Conservation (phyloP, 2,113 vertebrate species). For the Bubo scandiacus region DNA sequence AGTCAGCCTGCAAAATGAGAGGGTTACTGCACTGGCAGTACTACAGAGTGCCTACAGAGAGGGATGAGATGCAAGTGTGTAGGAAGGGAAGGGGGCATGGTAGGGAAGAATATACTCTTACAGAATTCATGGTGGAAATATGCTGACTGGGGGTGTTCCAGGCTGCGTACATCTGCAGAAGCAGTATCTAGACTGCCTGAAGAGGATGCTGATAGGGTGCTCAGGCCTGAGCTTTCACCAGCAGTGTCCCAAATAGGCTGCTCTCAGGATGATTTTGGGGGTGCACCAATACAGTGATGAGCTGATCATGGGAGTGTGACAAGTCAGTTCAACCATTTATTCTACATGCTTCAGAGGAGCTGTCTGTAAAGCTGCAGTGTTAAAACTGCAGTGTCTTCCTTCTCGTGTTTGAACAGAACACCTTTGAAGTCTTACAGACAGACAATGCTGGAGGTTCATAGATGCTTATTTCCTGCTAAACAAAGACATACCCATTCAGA, state of each 20-base stretch:
- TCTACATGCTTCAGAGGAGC: background rate
- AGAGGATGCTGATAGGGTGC: background rate
- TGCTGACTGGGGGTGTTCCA: background rate
- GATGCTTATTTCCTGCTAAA: background rate
- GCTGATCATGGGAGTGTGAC: background rate
- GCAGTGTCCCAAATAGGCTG: background rate
- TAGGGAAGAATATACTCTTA: background rate
- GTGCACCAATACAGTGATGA: background rate
- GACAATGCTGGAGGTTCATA: background rate
- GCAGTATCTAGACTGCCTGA: background rate
- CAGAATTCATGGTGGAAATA: background rate
- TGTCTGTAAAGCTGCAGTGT: background rate
- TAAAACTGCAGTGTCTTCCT: background rate
- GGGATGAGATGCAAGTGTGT: background rate
- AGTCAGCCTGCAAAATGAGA: background rate
- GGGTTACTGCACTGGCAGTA: background rate
- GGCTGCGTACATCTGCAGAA: background rate
- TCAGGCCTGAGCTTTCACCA: background rate
- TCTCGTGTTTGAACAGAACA: background rate
- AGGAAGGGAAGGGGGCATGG: background rate
- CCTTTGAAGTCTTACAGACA: background rate
- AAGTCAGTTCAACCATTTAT: background rate
- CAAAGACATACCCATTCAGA: background rate
- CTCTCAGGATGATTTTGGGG: background rate
- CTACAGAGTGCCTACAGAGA: background rate